These are phyloP conservation scores for Hyperopisus bebe DNA, from an alignment of 2,113 vertebrate genomes.

Conservation along the genomic window DNA sequence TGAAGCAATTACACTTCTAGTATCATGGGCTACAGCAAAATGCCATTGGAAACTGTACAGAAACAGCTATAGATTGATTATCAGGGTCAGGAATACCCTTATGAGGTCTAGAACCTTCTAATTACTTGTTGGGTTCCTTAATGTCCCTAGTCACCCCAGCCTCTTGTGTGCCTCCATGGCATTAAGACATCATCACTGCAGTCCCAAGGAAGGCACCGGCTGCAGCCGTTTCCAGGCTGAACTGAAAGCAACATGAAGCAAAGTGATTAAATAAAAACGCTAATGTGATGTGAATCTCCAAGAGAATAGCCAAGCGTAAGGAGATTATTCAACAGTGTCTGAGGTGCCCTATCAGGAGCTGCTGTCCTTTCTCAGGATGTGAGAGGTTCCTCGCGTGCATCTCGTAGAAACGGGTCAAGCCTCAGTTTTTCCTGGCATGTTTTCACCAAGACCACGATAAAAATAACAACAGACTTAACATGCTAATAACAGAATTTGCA, in stretches of 20 bases:
- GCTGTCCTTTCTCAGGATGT: not conserved
- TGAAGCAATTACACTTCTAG: not conserved
- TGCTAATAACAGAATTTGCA: slow-evolving; percentile 38
- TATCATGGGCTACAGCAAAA: not conserved
- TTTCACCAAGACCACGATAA: slow-evolving; percentile 40
- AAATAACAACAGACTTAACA: slow-evolving; percentile 49
- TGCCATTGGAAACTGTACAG: not conserved
- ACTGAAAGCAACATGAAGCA: not conserved
- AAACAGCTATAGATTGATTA: not conserved
- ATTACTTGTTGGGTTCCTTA: not conserved
- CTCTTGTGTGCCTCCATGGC: not conserved
- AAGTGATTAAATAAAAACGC: not conserved
- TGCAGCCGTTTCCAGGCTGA: not conserved
- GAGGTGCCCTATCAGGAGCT: not conserved
- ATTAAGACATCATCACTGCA: not conserved
- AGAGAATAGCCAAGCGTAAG: not conserved
- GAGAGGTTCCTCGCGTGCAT: not conserved
- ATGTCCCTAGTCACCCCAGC: not conserved
- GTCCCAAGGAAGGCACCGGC: not conserved
- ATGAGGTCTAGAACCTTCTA: not conserved
- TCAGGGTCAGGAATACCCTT: not conserved
- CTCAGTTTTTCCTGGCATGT: not conserved
- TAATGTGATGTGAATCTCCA: slow-evolving; percentile 16
- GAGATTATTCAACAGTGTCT: not conserved
- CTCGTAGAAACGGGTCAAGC: not conserved